Base-by-base conservation (phyloP, 2,888 invertebrate genomes). In the Steinernema hermaphroditum region DNA sequence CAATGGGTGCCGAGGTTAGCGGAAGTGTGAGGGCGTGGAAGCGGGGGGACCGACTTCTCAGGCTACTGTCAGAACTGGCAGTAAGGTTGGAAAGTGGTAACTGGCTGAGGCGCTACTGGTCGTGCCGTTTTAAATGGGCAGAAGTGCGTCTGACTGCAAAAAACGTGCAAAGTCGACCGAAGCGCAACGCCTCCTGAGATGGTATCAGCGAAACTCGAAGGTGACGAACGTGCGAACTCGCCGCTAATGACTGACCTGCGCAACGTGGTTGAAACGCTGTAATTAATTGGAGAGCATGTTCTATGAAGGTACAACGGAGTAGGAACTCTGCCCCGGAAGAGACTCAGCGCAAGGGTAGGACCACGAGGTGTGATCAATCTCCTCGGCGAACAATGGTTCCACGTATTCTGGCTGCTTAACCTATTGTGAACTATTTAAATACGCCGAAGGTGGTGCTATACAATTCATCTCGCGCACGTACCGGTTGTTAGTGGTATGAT, bases 221-320 rank as follows among this genome's bases (percentile, higher is more conserved):
- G 29, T 32, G 62, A 62, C 14, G 32, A 62, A 62, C 62, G 62
- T 62, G 62, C 62, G 62, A 62, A 62, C 62, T 32, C 62, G 62
- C 8, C 32, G 62, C 34, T 62, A 16, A 8, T 62, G 32, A 62
- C 14, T 37, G 37, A 37, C 62, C 62, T 16, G 62, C 29, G 62
- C 62, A 62, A 62, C 29, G 62, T 62, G 62, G 62, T 34, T 62
- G 62, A 62, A 29, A 29, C 32, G 32, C 32, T 62, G 62, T 62
- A 62, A 32, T 32, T 9, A 34, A 22, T 32, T 32, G 29, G 62
- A 32, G 62, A 22, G 62, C 62, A 32, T 62, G 62, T 62, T 62
- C 62, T 29, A n/a, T 37, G 37, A 37, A 12, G 37, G 6, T 37
- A 37, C 37, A 8, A n/a, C 32, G 32, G 27, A 62, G 8, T 29